These are phyloP conservation scores for Nibea coibor DNA, from an alignment of 2,113 vertebrate genomes.

Conservation along the genomic window DNA sequence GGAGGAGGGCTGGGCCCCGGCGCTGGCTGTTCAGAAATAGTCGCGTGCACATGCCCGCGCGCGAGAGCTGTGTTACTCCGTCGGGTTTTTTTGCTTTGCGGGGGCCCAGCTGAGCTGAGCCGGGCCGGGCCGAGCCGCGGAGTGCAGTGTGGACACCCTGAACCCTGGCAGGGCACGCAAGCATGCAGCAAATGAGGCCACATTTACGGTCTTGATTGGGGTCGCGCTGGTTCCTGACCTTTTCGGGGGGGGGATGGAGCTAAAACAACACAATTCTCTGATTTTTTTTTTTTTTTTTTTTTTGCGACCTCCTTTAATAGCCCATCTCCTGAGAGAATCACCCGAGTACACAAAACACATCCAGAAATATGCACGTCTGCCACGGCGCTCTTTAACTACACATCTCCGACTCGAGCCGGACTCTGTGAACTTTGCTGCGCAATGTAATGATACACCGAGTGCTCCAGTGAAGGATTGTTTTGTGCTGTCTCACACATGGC, in stretches of 20 bases:
- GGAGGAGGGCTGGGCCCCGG: constrained; percentile 61
- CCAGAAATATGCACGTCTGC: constrained; percentile 62
- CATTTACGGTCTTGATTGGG: constrained; percentile 75
- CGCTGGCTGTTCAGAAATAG: constrained; percentile 72
- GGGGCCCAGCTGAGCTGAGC: constrained; percentile 60
- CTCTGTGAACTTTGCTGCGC: constrained; percentile 44
- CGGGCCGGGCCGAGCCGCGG: constrained; percentile 15
- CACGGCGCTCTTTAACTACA: constrained; percentile 39
- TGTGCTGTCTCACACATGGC: constrained; percentile 46
- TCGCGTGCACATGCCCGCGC: constrained; percentile 27
- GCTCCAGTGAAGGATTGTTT: constrained; percentile 50
- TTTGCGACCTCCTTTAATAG: constrained; percentile 49
- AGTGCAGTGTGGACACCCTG: constrained; percentile 53
- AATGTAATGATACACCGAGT: constrained; percentile 34
- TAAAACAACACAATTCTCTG: constrained; percentile 72
- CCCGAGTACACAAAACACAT: constrained; percentile 65
- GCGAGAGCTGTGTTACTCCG: constrained; percentile 36
- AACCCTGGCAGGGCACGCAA: constrained; percentile 66
- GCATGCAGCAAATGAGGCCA: constrained; percentile 62
- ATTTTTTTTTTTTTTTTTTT: constrained; percentile 23
- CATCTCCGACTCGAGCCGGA: constrained; percentile 52
- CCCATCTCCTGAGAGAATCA: constrained; percentile 52
- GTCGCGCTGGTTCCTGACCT: constrained; percentile 68
- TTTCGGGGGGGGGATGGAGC: constrained; percentile 37
- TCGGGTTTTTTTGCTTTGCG: constrained; percentile 41